Conservation (phyloP, 2,113 vertebrate genomes). For the Mesoclemmys tuberculata region DNA sequence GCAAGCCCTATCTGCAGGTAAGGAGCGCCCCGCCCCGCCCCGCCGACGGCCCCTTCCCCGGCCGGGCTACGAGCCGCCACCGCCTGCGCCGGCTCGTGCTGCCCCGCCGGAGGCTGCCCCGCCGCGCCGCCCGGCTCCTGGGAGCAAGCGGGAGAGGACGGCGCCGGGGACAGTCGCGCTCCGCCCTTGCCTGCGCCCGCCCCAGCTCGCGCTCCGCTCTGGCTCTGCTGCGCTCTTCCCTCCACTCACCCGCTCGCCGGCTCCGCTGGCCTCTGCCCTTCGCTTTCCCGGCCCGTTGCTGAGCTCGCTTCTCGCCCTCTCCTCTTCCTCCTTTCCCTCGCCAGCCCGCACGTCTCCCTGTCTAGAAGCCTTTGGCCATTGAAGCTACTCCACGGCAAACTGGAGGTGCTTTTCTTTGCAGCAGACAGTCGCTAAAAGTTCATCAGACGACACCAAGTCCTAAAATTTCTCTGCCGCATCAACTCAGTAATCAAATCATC, state of each 20-base stretch:
- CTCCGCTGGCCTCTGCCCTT: too few relatives aligned
- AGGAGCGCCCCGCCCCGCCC: neutral
- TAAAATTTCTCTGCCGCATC: neutral
- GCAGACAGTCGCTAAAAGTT: neutral
- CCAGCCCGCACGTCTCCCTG: neutral
- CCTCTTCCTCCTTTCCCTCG: neutral
- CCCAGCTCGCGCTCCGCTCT: too few relatives aligned
- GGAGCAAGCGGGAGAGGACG: neutral
- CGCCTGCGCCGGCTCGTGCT: too few relatives aligned
- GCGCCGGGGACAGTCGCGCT: too few relatives aligned
- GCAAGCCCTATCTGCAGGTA: constrained; percentile 88
- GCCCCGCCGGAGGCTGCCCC: too few relatives aligned
- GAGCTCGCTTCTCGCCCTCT: too few relatives aligned
- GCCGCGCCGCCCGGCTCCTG: neutral
- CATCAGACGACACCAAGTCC: neutral
- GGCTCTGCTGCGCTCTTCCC: too few relatives aligned
- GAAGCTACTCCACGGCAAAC: neutral
- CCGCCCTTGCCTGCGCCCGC: too few relatives aligned
- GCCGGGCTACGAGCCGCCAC: too few relatives aligned
- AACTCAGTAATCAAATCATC: neutral
- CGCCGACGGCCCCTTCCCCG: neutral
- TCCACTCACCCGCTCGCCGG: too few relatives aligned
- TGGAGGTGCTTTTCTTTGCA: neutral
- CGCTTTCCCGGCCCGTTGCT: neutral
- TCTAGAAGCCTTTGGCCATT: neutral